phyloP scores from a whole-genome alignment of 1,140 invertebrate genomes.

The Whitmania pigra region DNA sequence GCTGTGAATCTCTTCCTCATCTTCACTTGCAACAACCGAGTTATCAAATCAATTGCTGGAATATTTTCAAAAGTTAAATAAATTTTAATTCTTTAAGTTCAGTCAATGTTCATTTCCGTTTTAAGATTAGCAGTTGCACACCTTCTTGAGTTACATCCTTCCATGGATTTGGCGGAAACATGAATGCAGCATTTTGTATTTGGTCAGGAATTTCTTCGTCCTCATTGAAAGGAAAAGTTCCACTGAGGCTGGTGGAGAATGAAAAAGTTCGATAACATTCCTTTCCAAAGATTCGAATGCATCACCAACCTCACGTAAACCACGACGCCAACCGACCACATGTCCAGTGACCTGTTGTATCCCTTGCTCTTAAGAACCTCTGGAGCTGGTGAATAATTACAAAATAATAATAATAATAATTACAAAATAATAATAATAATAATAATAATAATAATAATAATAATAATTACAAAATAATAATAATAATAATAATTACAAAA shows the following conservation, averaged over 20 bases:
- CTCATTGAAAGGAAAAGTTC: slow-evolving; percentile 98
- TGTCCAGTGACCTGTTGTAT: slow-evolving; percentile 94
- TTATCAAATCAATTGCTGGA: slow-evolving; percentile 91
- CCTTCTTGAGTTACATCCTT: slow-evolving; percentile 88
- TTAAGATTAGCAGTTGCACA: too few relatives aligned
- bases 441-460: too few relatives aligned
- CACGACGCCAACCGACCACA: slow-evolving; percentile 99
- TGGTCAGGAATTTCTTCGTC: slow-evolving; percentile 99
- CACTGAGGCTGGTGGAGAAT: slow-evolving; percentile 61
- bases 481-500: too few relatives aligned
- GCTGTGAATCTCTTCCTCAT: slow-evolving; percentile 91
- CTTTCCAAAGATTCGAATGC: slow-evolving; percentile 40
- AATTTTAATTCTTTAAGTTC: slow-evolving; percentile 14
- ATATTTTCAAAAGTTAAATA: slow-evolving; percentile 29
- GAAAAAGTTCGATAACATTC: neutral
- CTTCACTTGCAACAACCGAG: slow-evolving; percentile 94
- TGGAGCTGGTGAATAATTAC: slow-evolving; percentile 55
- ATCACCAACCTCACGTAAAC: slow-evolving; percentile 61
- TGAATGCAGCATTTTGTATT: slow-evolving; percentile 97
- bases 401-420: neutral
- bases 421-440: too few relatives aligned
- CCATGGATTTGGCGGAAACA: slow-evolving; percentile 94
- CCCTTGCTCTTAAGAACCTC: slow-evolving; percentile 95
- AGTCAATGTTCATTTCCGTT: too few relatives aligned
- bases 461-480: too few relatives aligned